A percentile compares a stretch with the other conserved stretches of the same genome.
Conservation (phyloP, 2,888 invertebrate species). For the Cephus runcator region DNA sequence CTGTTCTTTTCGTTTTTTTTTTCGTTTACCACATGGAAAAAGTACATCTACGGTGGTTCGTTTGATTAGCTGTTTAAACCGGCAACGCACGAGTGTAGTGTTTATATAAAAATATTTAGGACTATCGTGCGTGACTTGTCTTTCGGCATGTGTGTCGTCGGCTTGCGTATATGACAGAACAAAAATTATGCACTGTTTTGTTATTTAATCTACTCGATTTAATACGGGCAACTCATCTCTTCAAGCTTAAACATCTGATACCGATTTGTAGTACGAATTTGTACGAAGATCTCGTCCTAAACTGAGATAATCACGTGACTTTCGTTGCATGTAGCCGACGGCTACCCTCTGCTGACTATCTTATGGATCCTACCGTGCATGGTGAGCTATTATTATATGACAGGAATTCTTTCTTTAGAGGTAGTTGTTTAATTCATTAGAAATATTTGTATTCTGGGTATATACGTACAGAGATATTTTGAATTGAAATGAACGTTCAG, state of each 20-base stretch:
- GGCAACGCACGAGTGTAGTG: background rate
- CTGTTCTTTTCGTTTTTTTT: slow-evolving; percentile 44
- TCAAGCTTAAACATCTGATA: background rate
- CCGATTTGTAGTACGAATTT: background rate
- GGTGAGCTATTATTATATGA: slow-evolving; percentile 42
- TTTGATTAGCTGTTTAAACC: background rate
- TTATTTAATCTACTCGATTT: background rate
- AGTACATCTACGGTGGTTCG: background rate
- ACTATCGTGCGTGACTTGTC: background rate
- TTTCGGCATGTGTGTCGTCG: background rate
- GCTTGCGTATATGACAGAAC: background rate
- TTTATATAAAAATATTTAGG: background rate
- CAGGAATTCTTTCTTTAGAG: background rate
- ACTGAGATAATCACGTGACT: background rate
- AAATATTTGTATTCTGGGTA: background rate
- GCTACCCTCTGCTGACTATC: slow-evolving; percentile 35
- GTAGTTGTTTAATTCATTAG: background rate
- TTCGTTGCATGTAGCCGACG: slow-evolving; percentile 34
- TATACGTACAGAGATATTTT: background rate
- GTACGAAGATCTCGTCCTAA: background rate
- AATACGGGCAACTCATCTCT: background rate
- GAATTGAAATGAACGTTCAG: background rate
- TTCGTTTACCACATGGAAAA: slow-evolving; percentile 16
- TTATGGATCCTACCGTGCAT: slow-evolving; percentile 58
- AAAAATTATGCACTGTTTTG: background rate